Evolutionary conservation across 2,797 vertebrate genomes (phyloP).

Genomic region (Acipenser transmontanus): DNA sequence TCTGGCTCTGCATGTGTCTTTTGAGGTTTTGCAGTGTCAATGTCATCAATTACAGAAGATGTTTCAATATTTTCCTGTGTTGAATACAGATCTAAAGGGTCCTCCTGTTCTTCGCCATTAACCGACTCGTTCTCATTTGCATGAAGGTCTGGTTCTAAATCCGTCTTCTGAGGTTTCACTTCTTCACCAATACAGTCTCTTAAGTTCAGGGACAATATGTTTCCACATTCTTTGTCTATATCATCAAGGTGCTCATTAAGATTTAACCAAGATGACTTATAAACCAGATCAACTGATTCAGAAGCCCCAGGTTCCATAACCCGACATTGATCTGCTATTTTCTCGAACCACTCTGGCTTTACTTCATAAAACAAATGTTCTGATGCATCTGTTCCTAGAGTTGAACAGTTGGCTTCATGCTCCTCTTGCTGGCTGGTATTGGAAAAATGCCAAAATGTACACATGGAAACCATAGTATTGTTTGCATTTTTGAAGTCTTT

Average conservation of each 20-base stretch:
- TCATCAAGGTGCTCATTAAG: conserved; percentile 40
- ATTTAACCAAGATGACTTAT: conserved; percentile 54
- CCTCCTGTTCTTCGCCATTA: no score
- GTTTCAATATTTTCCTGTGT: no score
- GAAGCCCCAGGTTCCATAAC: conserved; percentile 34
- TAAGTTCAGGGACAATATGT: conserved; percentile 22
- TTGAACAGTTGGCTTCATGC: no score
- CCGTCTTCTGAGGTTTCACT: background rate
- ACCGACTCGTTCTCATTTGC: no score
- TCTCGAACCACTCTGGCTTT: background rate
- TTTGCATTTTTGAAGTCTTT: no score
- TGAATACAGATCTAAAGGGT: no score
- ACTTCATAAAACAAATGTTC: conserved; percentile 32
- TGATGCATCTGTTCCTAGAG: no score
- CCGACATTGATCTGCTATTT: conserved; percentile 22
- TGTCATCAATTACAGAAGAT: no score
- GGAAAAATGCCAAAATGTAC: no score
- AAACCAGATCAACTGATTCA: conserved; percentile 30
- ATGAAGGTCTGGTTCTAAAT: background rate
- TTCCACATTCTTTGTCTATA: conserved; percentile 52
- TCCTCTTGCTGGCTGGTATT: no score
- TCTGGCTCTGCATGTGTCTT: background rate
- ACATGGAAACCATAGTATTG: no score
- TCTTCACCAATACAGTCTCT: background rate
- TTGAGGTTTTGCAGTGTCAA: conserved; percentile 1